Evolutionary conservation across 2,797 vertebrate genomes (phyloP), one percentile per base, ranked within the genome.

Genomic region (Galagoides demidoff): DNA sequence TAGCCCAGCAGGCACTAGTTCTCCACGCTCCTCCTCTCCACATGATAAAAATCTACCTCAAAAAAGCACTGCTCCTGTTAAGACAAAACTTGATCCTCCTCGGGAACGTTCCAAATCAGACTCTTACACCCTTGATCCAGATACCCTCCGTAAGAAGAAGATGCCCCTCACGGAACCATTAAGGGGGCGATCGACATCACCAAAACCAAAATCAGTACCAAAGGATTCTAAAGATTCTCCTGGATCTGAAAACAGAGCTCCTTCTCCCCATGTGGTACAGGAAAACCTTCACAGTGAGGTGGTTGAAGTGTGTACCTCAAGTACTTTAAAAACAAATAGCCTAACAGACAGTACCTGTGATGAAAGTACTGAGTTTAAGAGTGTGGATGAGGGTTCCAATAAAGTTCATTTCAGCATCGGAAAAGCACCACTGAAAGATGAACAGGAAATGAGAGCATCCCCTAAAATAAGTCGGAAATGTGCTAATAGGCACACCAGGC

Each of bases 401-500:
- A 99, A 99, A 98, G 99, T 99, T 89, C 99, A 99, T 98, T 99
- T 99, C 96, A 99, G 99, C 98, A 99, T 99, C 61, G 99, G 99
- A 92, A 99, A 99, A 98, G 99, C 99, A 12, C 99, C 99, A 0
- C 98, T 99, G 95, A 99, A 99, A 98, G 99, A 99, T 74, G 99
- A 99, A 31, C 97, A 98, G 70, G 99, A 99, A 97, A 99, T 99
- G 96, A 99, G 99, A 94, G 99, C 99, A 2, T 99, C 99, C 73
- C 99, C 99, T n/a, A 99, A 99, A 98, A 99, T 99, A 96, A 99
- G 99, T 95, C 99, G 99, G 90, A 99, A 99, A 97, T 99, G 99
- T 95, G 99, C 99, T 59, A 98, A 99, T 84, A 99, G 99, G 92
- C 99, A 99, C 88, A 98, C 99, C 0, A 99, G 99, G 79, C 99